Evolutionary conservation across 1,140 invertebrate species (phyloP).

Genomic region (Drosophila arawakana): DNA sequence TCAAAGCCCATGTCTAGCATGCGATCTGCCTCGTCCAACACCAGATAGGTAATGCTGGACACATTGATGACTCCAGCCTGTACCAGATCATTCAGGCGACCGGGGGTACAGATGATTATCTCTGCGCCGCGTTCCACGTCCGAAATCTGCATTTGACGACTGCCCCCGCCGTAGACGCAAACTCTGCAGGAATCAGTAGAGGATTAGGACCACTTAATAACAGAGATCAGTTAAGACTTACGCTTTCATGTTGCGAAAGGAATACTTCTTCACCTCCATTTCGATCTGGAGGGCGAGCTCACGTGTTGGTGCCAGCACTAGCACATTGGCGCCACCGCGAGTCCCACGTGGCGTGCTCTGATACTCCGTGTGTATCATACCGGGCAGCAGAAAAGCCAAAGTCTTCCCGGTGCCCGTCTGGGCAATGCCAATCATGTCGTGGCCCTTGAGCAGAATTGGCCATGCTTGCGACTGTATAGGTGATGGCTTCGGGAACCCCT

Average conservation of each 20-base stretch:
- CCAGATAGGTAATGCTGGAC: slow-evolving; percentile 92
- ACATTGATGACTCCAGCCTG: slow-evolving; percentile 88
- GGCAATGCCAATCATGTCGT: slow-evolving; percentile 96
- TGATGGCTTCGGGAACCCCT: slow-evolving; percentile 92
- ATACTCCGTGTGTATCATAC: slow-evolving; percentile 94
- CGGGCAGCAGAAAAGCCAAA: slow-evolving; percentile 95
- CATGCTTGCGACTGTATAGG: slow-evolving; percentile 96
- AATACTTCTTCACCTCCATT: slow-evolving; percentile 94
- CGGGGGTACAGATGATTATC: slow-evolving; percentile 95
- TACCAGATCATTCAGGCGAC: slow-evolving; percentile 93
- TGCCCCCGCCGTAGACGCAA: slow-evolving; percentile 95
- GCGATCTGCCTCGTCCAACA: slow-evolving; percentile 96
- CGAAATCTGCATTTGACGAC: slow-evolving; percentile 90
- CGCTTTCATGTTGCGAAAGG: slow-evolving; percentile 93
- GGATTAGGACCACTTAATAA: not conserved
- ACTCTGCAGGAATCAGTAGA: slow-evolving; percentile 85
- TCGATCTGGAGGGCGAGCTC: slow-evolving; percentile 97
- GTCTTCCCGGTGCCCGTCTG: slow-evolving; percentile 97
- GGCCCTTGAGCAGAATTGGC: slow-evolving; percentile 93
- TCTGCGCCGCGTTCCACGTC: slow-evolving; percentile 90
- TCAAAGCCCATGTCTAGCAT: slow-evolving; percentile 94
- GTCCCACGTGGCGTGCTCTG: slow-evolving; percentile 89
- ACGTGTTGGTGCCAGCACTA: slow-evolving; percentile 95
- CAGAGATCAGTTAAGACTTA: slow-evolving; percentile 81
- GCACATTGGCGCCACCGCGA: slow-evolving; percentile 92